phyloP scores from a whole-genome alignment of 2,797 vertebrate species.

The Leptatherina wallacei region DNA sequence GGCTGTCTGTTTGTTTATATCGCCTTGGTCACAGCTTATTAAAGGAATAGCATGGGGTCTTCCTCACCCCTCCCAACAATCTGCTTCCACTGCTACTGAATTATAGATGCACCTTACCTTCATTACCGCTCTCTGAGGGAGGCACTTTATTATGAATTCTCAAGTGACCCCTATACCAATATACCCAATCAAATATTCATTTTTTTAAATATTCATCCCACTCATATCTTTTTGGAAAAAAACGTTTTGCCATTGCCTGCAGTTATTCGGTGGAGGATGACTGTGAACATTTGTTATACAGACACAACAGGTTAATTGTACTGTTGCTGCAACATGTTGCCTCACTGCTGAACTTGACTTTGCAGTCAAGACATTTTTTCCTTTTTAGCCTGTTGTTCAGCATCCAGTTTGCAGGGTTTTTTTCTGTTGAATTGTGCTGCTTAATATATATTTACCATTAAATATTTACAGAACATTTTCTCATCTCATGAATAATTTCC shows the following conservation, averaged over 20 bases:
- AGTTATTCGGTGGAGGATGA: neutral
- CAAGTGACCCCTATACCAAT: constrained; percentile 25
- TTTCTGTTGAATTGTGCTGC: neutral
- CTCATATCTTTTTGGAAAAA: neutral
- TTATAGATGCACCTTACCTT: constrained; percentile 71
- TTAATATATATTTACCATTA: constrained; percentile 1
- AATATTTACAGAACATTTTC: constrained; percentile 19
- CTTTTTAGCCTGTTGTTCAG: neutral
- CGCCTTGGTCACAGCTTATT: constrained; percentile 53
- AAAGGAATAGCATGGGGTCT: constrained; percentile 46
- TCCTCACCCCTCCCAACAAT: constrained; percentile 28
- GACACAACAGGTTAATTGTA: constrained; percentile 11
- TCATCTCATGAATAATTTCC: constrained; percentile 20
- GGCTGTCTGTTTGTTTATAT: constrained; percentile 37
- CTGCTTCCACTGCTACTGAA: constrained; percentile 67
- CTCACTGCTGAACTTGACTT: neutral
- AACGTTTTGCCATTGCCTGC: neutral
- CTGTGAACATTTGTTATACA: neutral
- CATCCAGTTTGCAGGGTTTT: neutral
- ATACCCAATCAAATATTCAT: constrained; percentile 18
- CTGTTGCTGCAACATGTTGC: neutral
- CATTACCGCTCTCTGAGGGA: constrained; percentile 62
- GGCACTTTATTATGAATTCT: constrained; percentile 31
- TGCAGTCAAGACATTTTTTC: neutral
- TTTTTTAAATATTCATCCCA: constrained; percentile 12